A percentile compares a stretch with the other conserved stretches of the same genome.
These are phyloP conservation scores for Onchidella celtica DNA, from an alignment of 2,888 invertebrate species.

Conservation along the genomic window DNA sequence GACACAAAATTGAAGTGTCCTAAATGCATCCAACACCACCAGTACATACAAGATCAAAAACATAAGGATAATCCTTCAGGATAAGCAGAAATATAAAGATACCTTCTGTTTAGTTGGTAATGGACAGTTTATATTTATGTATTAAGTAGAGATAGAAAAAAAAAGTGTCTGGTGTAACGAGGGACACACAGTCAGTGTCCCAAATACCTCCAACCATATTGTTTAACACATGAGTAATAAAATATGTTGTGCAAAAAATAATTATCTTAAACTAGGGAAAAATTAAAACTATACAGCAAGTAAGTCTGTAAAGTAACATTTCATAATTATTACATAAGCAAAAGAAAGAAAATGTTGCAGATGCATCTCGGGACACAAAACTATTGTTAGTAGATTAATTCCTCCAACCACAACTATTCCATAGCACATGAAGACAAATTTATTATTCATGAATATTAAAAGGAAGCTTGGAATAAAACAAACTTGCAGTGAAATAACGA, in stretches of 20 bases:
- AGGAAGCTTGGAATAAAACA: too few relatives aligned
- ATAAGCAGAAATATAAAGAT: neutral
- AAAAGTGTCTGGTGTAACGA: neutral
- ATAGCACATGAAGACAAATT: neutral
- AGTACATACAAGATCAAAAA: neutral
- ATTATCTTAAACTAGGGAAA: neutral
- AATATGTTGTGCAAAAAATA: neutral
- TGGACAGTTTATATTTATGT: neutral
- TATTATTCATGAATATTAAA: neutral
- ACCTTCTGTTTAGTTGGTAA: neutral
- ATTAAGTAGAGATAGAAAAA: neutral
- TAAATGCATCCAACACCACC: neutral
- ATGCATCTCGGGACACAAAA: neutral
- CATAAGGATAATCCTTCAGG: neutral
- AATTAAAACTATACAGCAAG: neutral
- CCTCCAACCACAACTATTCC: neutral
- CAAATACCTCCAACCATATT: neutral
- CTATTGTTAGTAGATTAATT: neutral
- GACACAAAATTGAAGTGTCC: neutral
- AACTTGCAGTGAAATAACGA: too few relatives aligned
- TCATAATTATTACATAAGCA: neutral
- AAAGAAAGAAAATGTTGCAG: neutral
- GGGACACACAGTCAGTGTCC: neutral
- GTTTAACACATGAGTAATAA: neutral
- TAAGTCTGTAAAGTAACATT: neutral